Evolutionary conservation across 1,140 invertebrate species (phyloP).

Genomic region (Drosophila suzukii): DNA sequence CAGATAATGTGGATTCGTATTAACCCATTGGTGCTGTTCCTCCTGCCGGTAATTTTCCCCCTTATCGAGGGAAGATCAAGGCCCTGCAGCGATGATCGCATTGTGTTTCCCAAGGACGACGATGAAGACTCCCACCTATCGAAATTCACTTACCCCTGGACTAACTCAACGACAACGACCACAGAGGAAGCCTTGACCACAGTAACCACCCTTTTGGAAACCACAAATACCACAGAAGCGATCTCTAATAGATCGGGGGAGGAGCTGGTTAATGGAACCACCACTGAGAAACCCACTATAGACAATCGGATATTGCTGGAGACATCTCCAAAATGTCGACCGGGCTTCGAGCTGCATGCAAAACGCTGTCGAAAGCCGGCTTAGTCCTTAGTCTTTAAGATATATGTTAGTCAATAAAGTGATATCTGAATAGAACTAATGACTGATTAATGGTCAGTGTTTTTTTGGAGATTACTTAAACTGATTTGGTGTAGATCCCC

Average conservation of each 20-base stretch:
- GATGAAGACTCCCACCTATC: not conserved
- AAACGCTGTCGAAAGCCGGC: constrained; percentile 59
- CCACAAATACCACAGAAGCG: not conserved
- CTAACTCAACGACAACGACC: not conserved
- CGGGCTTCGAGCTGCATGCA: constrained; percentile 40
- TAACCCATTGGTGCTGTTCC: constrained; percentile 11
- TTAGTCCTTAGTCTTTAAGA: constrained; percentile 22
- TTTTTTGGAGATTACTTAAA: constrained; percentile 19
- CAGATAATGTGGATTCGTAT: constrained; percentile 2
- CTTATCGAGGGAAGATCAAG: constrained; percentile 24
- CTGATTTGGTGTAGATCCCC: constrained; percentile 14
- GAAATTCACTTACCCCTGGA: not conserved
- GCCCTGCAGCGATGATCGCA: constrained; percentile 44
- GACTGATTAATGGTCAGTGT: constrained; percentile 5
- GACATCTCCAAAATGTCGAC: constrained; percentile 34
- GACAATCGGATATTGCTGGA: constrained; percentile 64
- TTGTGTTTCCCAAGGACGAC: constrained; percentile 54
- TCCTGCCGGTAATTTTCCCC: constrained; percentile 25
- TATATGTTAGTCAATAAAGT: constrained; percentile 36
- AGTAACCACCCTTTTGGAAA: not conserved
- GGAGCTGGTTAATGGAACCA: constrained; percentile 1
- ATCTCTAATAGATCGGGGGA: constrained; percentile 5
- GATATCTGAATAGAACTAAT: constrained; percentile 14
- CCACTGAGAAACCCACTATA: constrained; percentile 21
- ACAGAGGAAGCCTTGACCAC: not conserved